A percentile compares a stretch with the other conserved stretches of the same genome.
Conservation (phyloP, 2,888 invertebrate species). For the Aethes cnicana region DNA sequence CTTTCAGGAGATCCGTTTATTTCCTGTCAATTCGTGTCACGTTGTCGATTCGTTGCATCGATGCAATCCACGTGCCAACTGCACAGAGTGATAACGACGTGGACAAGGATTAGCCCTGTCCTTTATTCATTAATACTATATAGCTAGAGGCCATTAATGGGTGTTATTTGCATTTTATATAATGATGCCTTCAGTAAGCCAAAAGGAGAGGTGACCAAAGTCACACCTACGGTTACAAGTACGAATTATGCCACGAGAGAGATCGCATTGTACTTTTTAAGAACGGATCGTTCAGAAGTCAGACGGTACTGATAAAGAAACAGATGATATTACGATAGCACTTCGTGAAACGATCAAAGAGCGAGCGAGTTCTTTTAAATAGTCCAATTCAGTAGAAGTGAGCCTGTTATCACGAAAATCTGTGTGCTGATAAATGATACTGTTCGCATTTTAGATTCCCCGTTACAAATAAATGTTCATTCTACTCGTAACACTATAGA, state of each 20-base stretch:
- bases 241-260: not conserved
- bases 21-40: conserved; percentile 61
- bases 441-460: not conserved
- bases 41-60: conserved; percentile 43
- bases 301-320: not conserved
- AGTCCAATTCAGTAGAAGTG: not conserved
- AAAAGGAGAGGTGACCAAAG: too few species aligned
- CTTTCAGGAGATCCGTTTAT: conserved; percentile 39
- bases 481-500: too few species aligned
- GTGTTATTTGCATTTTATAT: not conserved
- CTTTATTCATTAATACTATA: not conserved
- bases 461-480: too few species aligned
- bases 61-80: conserved; percentile 41
- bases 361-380: not conserved
- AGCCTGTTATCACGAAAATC: conserved; percentile 3
- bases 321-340: not conserved
- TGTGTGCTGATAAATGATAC: not conserved
- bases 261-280: not conserved
- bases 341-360: not conserved
- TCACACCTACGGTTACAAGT: conserved; percentile 2
- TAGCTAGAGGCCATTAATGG: not conserved
- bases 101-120: not conserved
- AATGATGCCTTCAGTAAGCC: not conserved
- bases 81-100: not conserved
- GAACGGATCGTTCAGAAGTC: not conserved